phyloP scores from a whole-genome alignment of 2,888 invertebrate species.

The Pachymerium ferrugineum region DNA sequence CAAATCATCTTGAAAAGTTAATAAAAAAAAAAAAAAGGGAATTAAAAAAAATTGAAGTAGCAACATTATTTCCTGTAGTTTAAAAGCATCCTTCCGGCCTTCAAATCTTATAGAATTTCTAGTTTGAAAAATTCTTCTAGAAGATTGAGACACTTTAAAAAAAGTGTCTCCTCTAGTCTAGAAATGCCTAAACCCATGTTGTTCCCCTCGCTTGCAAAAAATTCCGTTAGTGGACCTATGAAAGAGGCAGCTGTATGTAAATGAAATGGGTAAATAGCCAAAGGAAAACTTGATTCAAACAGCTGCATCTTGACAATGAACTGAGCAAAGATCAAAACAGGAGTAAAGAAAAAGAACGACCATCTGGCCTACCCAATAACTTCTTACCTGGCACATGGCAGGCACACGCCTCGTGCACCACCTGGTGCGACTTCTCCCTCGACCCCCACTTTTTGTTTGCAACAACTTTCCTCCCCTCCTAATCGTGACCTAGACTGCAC shows the following conservation, averaged over 20 bases:
- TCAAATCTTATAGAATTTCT: not conserved
- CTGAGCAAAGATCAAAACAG: conserved; percentile 15
- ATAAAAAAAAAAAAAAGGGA: not conserved
- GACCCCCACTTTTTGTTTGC: not conserved
- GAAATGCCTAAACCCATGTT: not conserved
- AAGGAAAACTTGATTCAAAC: not conserved
- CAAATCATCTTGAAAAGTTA: not conserved
- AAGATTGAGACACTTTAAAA: not conserved
- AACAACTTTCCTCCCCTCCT: not conserved
- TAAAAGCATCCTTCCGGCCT: not conserved
- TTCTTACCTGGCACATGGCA: conserved; percentile 31
- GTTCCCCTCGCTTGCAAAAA: too few species aligned
- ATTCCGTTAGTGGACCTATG: conserved; percentile 12
- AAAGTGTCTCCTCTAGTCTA: not conserved
- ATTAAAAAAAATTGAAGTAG: not conserved
- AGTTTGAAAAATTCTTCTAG: not conserved
- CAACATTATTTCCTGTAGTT: not conserved
- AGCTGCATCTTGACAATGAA: conserved; percentile 20
- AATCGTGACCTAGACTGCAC: conserved; percentile 15
- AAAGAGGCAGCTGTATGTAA: conserved; percentile 1
- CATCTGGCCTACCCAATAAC: conserved; percentile 1
- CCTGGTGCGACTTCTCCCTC: not conserved
- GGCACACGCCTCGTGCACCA: conserved; percentile 31
- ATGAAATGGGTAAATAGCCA: not conserved
- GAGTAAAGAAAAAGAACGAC: not conserved